These are phyloP conservation scores for Oreonectes daqikongensis DNA, from an alignment of 2,797 vertebrate species.

Conservation along the genomic window DNA sequence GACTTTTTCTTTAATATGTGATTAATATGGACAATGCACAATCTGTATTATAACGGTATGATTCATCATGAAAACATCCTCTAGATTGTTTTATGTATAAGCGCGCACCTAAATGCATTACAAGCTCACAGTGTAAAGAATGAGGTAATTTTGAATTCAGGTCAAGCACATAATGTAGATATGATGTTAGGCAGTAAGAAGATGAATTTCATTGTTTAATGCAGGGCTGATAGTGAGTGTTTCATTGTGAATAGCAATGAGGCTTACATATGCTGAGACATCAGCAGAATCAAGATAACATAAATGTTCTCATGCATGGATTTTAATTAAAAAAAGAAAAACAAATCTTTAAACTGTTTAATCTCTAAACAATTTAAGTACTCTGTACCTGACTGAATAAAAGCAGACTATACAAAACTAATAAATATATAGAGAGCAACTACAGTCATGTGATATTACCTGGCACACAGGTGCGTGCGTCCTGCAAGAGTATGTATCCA, in stretches of 20 bases:
- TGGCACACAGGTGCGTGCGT: slow-evolving; percentile 82
- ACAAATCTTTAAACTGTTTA: not conserved
- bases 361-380: not conserved
- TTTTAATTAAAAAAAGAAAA: not conserved
- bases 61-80: too few species aligned
- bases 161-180: not conserved
- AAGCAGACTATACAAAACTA: too few species aligned
- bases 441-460: slow-evolving; percentile 67
- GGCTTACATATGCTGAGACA: not conserved
- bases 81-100: not conserved
- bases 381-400: too few species aligned
- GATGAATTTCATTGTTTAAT: slow-evolving; percentile 30
- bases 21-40: not conserved
- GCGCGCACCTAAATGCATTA: not conserved
- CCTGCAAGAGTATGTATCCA: slow-evolving; percentile 81
- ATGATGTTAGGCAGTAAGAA: slow-evolving; percentile 20
- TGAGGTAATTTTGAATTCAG: slow-evolving; percentile 5
- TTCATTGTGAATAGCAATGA: slow-evolving; percentile 7
- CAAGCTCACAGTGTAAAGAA: not conserved
- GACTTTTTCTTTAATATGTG: not conserved
- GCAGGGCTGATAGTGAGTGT: slow-evolving; percentile 26
- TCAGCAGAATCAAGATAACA: slow-evolving; percentile 12
- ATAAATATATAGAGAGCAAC: not conserved
- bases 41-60: too few species aligned
- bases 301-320: not conserved